Conservation (phyloP, 2,888 invertebrate species). For the Argyra leucocephala region DNA sequence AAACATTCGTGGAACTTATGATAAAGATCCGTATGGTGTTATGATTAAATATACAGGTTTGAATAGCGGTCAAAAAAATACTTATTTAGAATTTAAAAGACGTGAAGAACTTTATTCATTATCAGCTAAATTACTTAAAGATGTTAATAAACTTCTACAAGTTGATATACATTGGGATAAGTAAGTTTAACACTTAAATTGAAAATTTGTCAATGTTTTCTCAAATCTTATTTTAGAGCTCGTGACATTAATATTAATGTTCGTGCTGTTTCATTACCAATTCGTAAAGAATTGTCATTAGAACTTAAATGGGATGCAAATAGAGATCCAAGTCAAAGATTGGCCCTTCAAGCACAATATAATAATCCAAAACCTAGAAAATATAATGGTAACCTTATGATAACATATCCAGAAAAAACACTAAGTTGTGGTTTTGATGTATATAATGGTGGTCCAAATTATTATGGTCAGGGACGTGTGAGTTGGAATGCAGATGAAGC, state of each 20-base stretch:
- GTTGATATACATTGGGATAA: conserved; percentile 70
- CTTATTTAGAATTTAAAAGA: conserved; percentile 55
- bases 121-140: conserved; percentile 54
- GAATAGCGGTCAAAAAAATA: conserved; percentile 52
- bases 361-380: conserved; percentile 52
- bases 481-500: conserved; percentile 62
- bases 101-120: conserved; percentile 60
- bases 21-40: conserved; percentile 57
- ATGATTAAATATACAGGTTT: conserved; percentile 53
- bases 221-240: conserved; percentile 44
- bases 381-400: conserved; percentile 52
- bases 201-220: not conserved
- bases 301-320: conserved; percentile 81
- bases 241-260: conserved; percentile 64
- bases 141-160: conserved; percentile 55
- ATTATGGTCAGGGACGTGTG: conserved; percentile 46
- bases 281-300: conserved; percentile 57
- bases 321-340: conserved; percentile 61
- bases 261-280: conserved; percentile 51
- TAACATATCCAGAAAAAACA: conserved; percentile 68
- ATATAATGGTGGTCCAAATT: conserved; percentile 36
- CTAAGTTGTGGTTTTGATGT: conserved; percentile 60
- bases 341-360: conserved; percentile 49
- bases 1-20: conserved; percentile 54
- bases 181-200: conserved; percentile 49